Conservation (phyloP, 92 coral and sea anemone species). For the Bergia puertoricense region DNA sequence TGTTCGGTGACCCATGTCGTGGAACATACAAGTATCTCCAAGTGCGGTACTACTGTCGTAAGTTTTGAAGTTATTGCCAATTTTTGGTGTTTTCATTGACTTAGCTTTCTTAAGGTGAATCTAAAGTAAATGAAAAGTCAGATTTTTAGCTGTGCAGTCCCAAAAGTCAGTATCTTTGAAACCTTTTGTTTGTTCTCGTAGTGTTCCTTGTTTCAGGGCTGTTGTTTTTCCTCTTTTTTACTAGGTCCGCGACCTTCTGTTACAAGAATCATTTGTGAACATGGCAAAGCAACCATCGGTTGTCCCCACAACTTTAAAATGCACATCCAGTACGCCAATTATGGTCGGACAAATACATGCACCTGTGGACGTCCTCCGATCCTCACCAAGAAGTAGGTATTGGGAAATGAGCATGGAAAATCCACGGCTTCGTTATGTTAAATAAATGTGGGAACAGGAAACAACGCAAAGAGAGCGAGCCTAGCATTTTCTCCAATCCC, state of each 20-base stretch:
- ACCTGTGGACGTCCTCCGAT: neutral
- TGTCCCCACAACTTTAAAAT: neutral
- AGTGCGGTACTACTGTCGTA: neutral
- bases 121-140: no score
- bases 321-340: neutral
- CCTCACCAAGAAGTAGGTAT: neutral
- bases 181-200: no score
- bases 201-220: no score
- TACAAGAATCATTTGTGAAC: neutral
- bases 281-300: neutral
- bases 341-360: neutral
- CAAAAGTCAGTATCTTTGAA: no score
- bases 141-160: no score
- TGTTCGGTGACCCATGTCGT: constrained; percentile 37
- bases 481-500: no score
- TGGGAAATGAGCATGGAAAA: no score
- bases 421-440: no score
- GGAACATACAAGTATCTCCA: constrained; percentile 41
- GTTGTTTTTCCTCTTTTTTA: neutral
- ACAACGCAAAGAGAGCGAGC: no score
- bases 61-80: neutral
- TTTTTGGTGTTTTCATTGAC: no score
- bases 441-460: no score
- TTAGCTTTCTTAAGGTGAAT: no score
- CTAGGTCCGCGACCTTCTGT: neutral